These are phyloP conservation scores for Nemapogon koenigi DNA, from an alignment of 2,888 invertebrate species.

Conservation along the genomic window DNA sequence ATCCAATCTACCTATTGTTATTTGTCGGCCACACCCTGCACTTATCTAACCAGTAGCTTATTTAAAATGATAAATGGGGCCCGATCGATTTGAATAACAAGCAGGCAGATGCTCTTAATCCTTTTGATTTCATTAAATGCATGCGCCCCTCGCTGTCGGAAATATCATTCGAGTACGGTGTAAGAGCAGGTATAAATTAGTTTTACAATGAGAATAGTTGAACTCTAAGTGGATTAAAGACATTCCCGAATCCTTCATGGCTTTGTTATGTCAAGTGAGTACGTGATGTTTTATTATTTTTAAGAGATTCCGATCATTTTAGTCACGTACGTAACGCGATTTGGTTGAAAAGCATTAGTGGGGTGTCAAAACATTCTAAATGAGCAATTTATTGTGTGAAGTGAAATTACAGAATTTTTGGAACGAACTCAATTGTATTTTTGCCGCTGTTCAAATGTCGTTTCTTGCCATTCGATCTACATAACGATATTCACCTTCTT, in stretches of 20 bases:
- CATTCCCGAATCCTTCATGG: background rate
- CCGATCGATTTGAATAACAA: conserved; percentile 65
- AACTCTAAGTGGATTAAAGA: conserved; percentile 2
- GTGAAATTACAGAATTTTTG: too few relatives aligned
- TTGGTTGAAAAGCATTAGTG: too few relatives aligned
- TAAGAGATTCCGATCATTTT: too few relatives aligned
- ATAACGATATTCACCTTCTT: conserved; percentile 14
- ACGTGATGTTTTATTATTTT: background rate
- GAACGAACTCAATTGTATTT: too few relatives aligned
- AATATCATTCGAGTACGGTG: conserved; percentile 57
- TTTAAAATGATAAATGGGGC: conserved; percentile 63
- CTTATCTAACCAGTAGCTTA: conserved; percentile 63
- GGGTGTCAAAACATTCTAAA: too few relatives aligned
- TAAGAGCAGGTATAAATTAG: conserved; percentile 35
- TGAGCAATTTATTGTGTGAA: too few relatives aligned
- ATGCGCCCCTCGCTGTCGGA: conserved; percentile 62
- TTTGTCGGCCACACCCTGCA: conserved; percentile 53
- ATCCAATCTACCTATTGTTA: conserved; percentile 49
- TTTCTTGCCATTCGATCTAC: conserved; percentile 16
- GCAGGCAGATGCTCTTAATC: conserved; percentile 64
- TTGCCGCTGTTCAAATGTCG: too few relatives aligned
- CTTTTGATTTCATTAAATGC: conserved; percentile 65
- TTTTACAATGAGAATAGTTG: conserved; percentile 34
- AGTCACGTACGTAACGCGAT: too few relatives aligned
- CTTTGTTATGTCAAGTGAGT: background rate